A percentile compares a stretch with the other conserved stretches of the same genome.
Conservation (phyloP, 2,113 vertebrate species). For the Pelobates fuscus region DNA sequence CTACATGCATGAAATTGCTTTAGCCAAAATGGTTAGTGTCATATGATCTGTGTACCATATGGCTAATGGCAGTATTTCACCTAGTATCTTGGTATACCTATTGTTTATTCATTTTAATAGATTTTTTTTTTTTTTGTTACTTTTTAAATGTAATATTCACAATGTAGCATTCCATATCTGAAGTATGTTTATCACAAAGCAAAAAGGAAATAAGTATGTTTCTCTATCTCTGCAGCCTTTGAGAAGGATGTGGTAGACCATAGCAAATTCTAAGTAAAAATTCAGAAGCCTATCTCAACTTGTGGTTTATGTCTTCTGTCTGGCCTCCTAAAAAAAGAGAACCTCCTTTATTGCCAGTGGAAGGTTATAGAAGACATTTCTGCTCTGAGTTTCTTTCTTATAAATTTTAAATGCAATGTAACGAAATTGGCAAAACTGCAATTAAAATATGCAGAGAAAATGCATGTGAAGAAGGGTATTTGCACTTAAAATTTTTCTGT, state of each 20-base stretch:
- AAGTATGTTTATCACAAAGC: not conserved
- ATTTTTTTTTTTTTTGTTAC: too few species aligned
- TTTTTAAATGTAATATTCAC: too few species aligned
- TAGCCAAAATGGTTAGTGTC: too few species aligned
- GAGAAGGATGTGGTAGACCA: slow-evolving; percentile 2
- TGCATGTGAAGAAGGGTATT: slow-evolving; percentile 66
- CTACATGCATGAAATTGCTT: too few species aligned
- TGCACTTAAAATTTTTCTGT: slow-evolving; percentile 86
- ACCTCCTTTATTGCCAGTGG: not conserved
- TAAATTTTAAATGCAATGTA: not conserved
- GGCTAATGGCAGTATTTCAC: too few species aligned
- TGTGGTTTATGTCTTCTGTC: slow-evolving; percentile 6
- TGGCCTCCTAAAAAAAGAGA: not conserved
- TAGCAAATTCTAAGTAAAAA: not conserved
- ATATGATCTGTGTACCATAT: too few species aligned
- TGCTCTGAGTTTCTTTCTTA: slow-evolving; percentile 53
- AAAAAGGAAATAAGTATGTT: not conserved
- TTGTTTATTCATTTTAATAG: too few species aligned
- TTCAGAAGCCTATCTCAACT: not conserved
- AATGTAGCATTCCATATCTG: not conserved
- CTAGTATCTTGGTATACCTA: too few species aligned
- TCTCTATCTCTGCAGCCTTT: not conserved
- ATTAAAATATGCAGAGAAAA: slow-evolving; percentile 43
- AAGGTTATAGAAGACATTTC: not conserved
- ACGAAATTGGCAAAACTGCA: not conserved